A percentile compares a stretch with the other conserved stretches of the same genome.
Evolutionary conservation across 2,797 vertebrate species (phyloP).

Genomic region (Halcyon chelicuti): DNA sequence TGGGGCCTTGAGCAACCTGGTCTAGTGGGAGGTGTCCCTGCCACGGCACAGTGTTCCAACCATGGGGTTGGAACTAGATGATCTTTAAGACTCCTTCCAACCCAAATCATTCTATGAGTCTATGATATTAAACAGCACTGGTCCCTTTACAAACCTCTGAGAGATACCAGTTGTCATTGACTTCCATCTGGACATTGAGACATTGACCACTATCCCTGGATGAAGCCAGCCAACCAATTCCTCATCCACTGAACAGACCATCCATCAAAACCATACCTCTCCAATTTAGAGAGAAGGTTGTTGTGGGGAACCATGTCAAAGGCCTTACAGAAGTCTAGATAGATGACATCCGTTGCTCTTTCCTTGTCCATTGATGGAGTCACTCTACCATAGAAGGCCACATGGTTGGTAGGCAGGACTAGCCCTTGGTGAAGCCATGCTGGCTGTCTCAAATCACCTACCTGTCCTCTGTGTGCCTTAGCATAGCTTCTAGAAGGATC

Average conservation of each 20-base stretch:
- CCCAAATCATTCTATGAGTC: too few relatives aligned
- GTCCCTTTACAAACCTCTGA: fast-evolving
- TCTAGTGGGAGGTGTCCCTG: too few relatives aligned
- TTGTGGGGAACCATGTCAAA: background rate
- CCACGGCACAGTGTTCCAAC: too few relatives aligned
- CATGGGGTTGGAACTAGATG: too few relatives aligned
- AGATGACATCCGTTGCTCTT: background rate
- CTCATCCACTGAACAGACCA: background rate
- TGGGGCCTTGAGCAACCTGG: too few relatives aligned
- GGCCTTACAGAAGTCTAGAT: background rate
- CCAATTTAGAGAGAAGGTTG: background rate
- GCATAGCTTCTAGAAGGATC: background rate
- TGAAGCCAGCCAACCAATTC: background rate
- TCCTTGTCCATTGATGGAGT: background rate
- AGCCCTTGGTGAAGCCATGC: background rate
- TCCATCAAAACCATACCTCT: background rate
- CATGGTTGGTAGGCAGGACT: background rate
- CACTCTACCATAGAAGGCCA: too few relatives aligned
- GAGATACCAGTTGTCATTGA: background rate
- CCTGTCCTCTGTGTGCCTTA: too few relatives aligned
- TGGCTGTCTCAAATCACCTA: too few relatives aligned
- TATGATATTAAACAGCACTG: too few relatives aligned
- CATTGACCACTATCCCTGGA: background rate
- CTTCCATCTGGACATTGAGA: background rate
- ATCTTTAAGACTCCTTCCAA: too few relatives aligned